Percentiles rank a stretch among this genome's conserved stretches.
These are phyloP conservation scores for Epinephelus lanceolatus DNA, from an alignment of 2,113 vertebrate genomes.

Conservation along the genomic window DNA sequence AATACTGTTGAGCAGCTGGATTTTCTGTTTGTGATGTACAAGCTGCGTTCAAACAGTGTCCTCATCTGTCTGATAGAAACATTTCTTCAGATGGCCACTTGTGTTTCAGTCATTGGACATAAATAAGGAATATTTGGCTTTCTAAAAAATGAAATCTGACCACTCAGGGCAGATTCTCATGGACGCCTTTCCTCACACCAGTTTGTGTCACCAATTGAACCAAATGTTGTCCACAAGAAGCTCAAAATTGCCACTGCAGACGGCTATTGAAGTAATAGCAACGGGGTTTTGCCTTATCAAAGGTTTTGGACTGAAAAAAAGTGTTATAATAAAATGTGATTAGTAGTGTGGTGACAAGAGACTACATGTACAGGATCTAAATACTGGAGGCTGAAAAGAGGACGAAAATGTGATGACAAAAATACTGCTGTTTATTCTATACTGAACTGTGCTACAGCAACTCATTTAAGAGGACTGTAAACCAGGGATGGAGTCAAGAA, in stretches of 20 bases:
- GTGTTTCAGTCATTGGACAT: conserved; percentile 33
- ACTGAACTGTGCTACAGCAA: conserved; percentile 50
- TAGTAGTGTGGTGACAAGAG: conserved; percentile 44
- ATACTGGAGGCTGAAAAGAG: conserved; percentile 27
- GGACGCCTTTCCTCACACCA: conserved; percentile 12
- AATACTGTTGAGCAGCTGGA: conserved; percentile 68
- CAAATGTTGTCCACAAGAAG: conserved; percentile 7
- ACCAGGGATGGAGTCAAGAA: conserved; percentile 52
- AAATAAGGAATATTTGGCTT: conserved; percentile 29
- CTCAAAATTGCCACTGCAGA: conserved; percentile 25
- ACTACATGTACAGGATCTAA: conserved; percentile 52
- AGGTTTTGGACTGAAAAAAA: conserved; percentile 24
- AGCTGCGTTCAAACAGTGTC: conserved; percentile 56
- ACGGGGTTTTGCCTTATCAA: conserved; percentile 49
- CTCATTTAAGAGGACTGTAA: conserved; percentile 25
- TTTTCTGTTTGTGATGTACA: conserved; percentile 50
- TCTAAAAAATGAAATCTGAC: conserved; percentile 7
- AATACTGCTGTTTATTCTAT: conserved; percentile 39
- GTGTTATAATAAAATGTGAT: conserved; percentile 50
- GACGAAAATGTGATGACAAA: conserved; percentile 43
- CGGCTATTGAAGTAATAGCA: conserved; percentile 25
- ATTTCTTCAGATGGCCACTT: conserved; percentile 33
- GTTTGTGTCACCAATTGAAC: conserved; percentile 25
- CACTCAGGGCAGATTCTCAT: conserved; percentile 12
- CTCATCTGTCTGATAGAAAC: conserved; percentile 45